Evolutionary conservation across 2,888 invertebrate species (phyloP), one percentile per base, ranked within the genome.

Genomic region (Alitta virens): DNA sequence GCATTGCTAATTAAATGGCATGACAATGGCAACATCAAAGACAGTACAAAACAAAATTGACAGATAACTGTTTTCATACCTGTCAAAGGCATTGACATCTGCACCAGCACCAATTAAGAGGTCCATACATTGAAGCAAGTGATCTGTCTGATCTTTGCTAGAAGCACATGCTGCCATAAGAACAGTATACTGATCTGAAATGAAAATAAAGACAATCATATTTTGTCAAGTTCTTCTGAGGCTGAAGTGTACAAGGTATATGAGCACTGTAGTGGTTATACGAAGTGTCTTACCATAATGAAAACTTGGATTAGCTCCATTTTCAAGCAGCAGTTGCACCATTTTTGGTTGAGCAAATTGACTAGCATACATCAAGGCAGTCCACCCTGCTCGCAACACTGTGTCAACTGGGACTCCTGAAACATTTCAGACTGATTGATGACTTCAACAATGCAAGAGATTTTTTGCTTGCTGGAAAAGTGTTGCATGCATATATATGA

Each of bases 161-260:
- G 82, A 79, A 1, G 79, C 77, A 71, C 84, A 84, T 1, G 78
- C 79, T 23, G 83, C 82, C 84, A 84, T 83, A 38, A 84, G 67
- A 2, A 82, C 80, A n/a, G 82, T 80, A 68, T 78, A 82, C 67
- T 75, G 72, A 63, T 83, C 83, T 82, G 71, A 16, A 63, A 58
- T 62, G 49, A 55, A 33, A 5, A 33, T 12, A 5, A 55, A 62
- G 18, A 25, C n/a, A 24, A 24, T 26, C n/a, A n/a, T n/a, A n/a
- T n/a, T n/a, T n/a, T n/a, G n/a, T n/a, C n/a, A n/a, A n/a, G n/a
- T n/a, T n/a, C n/a, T n/a, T n/a, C n/a, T n/a, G n/a, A n/a, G n/a
- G 18, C 16, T 26, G 49, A 3, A 21, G 21, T 56, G 50, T 24
- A 50, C 50, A 50, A 50, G 21, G n/a, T 50, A 12, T 24, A 14